phyloP scores from a whole-genome alignment of 2,113 vertebrate genomes.

The Clarias gariepinus region DNA sequence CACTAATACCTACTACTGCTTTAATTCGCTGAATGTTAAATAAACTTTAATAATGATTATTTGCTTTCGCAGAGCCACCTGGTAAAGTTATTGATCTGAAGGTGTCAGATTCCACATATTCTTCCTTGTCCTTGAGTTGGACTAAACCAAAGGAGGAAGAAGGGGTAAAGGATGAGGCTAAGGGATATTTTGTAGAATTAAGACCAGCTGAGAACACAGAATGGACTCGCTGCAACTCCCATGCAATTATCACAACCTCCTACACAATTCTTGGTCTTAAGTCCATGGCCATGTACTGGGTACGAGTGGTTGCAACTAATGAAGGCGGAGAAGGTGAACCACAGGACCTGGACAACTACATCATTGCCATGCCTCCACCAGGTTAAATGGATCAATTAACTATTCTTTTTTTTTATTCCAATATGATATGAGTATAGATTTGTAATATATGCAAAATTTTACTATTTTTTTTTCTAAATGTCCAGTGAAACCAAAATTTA shows the following conservation, averaged over 20 bases:
- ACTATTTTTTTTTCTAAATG: not conserved
- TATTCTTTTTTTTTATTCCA: too few species aligned
- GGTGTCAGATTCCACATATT: slow-evolving; percentile 76
- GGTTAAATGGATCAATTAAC: slow-evolving; percentile 59
- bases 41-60: slow-evolving; percentile 5
- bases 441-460: not conserved
- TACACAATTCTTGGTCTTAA: slow-evolving; percentile 79
- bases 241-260: slow-evolving; percentile 64
- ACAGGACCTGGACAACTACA: slow-evolving; percentile 67
- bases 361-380: slow-evolving; percentile 66
- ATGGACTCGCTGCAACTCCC: slow-evolving; percentile 78
- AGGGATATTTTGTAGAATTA: slow-evolving; percentile 83
- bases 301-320: slow-evolving; percentile 77
- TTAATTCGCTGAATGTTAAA: not conserved
- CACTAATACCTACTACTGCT: too few species aligned
- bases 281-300: slow-evolving; percentile 73
- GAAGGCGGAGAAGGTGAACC: slow-evolving; percentile 74
- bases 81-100: slow-evolving; percentile 77
- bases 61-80: slow-evolving; percentile 71
- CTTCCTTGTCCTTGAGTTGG: slow-evolving; percentile 81
- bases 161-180: slow-evolving; percentile 70
- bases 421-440: not conserved
- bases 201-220: slow-evolving; percentile 67
- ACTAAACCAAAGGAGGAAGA: slow-evolving; percentile 69
- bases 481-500: slow-evolving; percentile 79